Base-by-base conservation (phyloP, 2,888 invertebrate genomes). In the Nudaria mundana region DNA sequence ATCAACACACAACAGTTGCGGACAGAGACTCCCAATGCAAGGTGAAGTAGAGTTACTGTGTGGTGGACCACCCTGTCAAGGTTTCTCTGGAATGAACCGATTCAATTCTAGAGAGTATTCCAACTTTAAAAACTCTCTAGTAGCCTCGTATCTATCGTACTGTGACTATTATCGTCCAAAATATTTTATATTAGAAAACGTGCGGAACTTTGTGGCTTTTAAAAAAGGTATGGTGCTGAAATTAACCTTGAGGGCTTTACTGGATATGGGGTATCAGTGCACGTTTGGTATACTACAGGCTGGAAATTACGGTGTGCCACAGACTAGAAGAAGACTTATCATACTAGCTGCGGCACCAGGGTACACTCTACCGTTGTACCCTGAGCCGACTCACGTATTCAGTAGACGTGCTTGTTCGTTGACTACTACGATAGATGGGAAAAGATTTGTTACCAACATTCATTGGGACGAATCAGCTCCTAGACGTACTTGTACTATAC, bases 51-150 rank as follows among this genome's bases (percentile, higher is more conserved):
- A 97, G 63, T 76, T 97, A 42, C 76, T 97, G 18, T 94, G 95
- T 65, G 97, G 96, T 6, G 96, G 96, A 1, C 96, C 96, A 1
- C 96, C 96, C 0, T 97, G 96, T 69, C 96, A 97, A 77, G 96
- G 96, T 3, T 97, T 96, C 81, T 95, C 95, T 30, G 95, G 95
- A 23, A 96, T 96, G 95, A 97, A 97, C 76, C 86, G 96, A 35
- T 97, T 96, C 76, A 96, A 95, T 77, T 93, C 93, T 0, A 87
- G 95, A 20, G 94, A 96, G 56, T 96, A 96, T 75, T 95, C 96
- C 1, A 90, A 92, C 52, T 96, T 96, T 67, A 96, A 95, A 85
- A 96, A 95, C 73, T 96, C 96, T 0, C 82, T 96, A 8, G 93
- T 96, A 12, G 94, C 94, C 0, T 93, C 95, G 0, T 96, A 93